Evolutionary conservation across 1,140 invertebrate species (phyloP).

Genomic region (Bombus terrestris): DNA sequence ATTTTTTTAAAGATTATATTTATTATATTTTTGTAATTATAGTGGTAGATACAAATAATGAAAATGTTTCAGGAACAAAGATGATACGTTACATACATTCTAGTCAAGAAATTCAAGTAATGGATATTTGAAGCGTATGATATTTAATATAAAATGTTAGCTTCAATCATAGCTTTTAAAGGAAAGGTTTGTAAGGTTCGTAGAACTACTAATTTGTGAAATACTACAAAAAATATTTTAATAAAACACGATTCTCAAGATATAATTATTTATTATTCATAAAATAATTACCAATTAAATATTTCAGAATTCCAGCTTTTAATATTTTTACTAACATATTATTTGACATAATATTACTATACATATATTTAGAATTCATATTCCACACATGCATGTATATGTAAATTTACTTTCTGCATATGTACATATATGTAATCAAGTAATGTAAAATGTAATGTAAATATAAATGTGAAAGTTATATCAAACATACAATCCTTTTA

Average conservation of each 20-base stretch:
- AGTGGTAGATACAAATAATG: constrained; percentile 15
- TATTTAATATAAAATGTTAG: background rate
- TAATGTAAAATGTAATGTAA: background rate
- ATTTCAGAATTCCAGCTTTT: constrained; percentile 7
- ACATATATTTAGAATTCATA: constrained; percentile 6
- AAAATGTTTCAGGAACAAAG: constrained; percentile 63
- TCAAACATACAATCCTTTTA: background rate
- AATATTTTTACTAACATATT: constrained; percentile 6
- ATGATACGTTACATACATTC: constrained; percentile 29
- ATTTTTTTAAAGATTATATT: background rate
- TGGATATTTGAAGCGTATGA: constrained; percentile 22
- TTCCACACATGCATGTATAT: background rate
- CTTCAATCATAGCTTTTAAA: background rate
- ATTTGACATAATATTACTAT: background rate
- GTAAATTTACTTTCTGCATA: constrained; percentile 29
- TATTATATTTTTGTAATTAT: constrained; percentile 16
- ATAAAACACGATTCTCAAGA: background rate
- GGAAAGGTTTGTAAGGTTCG: constrained; percentile 38
- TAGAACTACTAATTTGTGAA: constrained; percentile 3
- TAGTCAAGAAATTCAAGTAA: constrained; percentile 45
- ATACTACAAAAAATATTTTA: background rate
- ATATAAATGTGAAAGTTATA: background rate
- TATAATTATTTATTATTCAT: constrained; percentile 17
- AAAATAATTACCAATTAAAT: constrained; percentile 18
- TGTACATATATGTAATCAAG: constrained; percentile 21